Base-by-base conservation (phyloP, 2,888 invertebrate species). In the Empis stercorea region DNA sequence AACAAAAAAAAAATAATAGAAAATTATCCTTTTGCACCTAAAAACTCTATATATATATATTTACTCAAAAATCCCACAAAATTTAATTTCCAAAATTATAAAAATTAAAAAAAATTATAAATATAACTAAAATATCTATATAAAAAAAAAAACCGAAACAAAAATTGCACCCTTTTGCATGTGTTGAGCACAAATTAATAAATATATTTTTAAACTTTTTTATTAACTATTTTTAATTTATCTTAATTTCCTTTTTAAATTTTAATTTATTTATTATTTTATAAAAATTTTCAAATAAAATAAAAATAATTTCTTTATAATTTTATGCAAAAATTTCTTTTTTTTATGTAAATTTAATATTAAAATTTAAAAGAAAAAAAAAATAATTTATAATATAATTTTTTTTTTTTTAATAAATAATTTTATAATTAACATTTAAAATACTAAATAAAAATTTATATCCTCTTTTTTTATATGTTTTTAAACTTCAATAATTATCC, bases 61-160 rank as follows among this genome's bases (percentile, higher is more conserved):
- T 27, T 27, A 27, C 9, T 27, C 23, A 27, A 27, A n/a, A 27
- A 27, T 27, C 23, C 23, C 23, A 27, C 23, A 27, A 27, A 27
- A 27, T 27, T 27, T 27, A 27, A 27, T 27, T 27, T 7, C n/a
- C n/a, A n/a, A n/a, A n/a, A n/a, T n/a, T n/a, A n/a, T n/a, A n/a
- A n/a, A n/a, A 30, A 10, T 14, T 43, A 38, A 20, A 30, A 38
- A 39, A 32, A 50, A 50, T 47, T n/a, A n/a, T n/a, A n/a, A n/a
- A n/a, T n/a, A n/a, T n/a, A n/a, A n/a, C n/a, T n/a, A n/a, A n/a
- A n/a, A n/a, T n/a, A n/a, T n/a, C n/a, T n/a, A n/a, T n/a, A n/a
- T n/a, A n/a, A n/a, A n/a, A 51, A 51, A 51, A 53, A 54, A 52
- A 56, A 57, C 57, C 57, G 57, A 57, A 56, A 54, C 56, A 56